phyloP scores from a whole-genome alignment of 2,113 vertebrate species.

The Stigmatopora nigra region DNA sequence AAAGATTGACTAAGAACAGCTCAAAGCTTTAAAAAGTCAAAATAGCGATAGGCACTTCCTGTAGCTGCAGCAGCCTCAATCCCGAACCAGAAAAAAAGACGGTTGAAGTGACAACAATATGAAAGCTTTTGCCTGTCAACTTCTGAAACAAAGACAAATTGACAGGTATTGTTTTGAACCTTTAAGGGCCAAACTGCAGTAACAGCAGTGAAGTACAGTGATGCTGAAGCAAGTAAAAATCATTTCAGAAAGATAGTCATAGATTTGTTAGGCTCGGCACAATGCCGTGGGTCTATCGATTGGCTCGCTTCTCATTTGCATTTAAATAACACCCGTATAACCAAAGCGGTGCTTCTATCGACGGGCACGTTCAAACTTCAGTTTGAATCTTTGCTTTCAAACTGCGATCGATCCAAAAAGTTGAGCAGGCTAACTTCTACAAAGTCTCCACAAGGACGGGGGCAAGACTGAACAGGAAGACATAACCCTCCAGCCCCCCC shows the following conservation, averaged over 20 bases:
- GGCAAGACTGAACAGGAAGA: constrained; percentile 44
- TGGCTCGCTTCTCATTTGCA: constrained; percentile 64
- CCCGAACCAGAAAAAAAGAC: neutral
- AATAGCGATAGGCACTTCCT: no score
- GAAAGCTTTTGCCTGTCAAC: no score
- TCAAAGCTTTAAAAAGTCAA: no score
- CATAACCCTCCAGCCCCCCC: constrained; percentile 21
- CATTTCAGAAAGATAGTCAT: constrained; percentile 67
- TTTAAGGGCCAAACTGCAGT: constrained; percentile 37
- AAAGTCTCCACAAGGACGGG: constrained; percentile 55
- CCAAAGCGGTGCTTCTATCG: constrained; percentile 44
- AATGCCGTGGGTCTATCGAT: constrained; percentile 65
- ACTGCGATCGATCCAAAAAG: constrained; percentile 5
- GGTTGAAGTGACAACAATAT: no score
- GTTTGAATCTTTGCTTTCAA: constrained; percentile 9
- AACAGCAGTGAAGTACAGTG: constrained; percentile 56
- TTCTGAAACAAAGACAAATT: neutral
- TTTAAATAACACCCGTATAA: constrained; percentile 70
- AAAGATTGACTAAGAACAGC: no score
- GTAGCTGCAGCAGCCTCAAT: no score
- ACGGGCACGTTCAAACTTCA: constrained; percentile 7
- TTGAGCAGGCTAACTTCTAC: constrained; percentile 41
- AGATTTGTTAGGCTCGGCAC: constrained; percentile 66
- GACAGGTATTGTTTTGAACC: constrained; percentile 1
- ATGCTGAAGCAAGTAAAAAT: constrained; percentile 64